These are phyloP conservation scores for Perdix hodgsoniae DNA, from an alignment of 2,797 vertebrate genomes.

Conservation along the genomic window DNA sequence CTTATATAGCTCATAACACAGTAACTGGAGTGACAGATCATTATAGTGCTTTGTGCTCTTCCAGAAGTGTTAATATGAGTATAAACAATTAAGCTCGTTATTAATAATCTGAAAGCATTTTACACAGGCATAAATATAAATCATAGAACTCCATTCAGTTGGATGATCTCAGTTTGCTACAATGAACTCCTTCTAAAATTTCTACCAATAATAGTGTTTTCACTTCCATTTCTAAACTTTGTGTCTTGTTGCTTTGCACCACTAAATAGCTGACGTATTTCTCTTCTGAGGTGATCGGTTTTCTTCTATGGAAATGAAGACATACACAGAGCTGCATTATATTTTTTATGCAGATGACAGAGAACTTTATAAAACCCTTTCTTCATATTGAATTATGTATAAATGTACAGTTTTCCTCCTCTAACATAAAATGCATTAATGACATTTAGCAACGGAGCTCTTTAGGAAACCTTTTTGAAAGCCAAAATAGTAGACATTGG, in stretches of 20 bases:
- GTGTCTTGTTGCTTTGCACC: constrained; percentile 6
- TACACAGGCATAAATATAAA: background rate
- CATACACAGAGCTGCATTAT: background rate
- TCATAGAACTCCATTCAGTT: constrained; percentile 20
- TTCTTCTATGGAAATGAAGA: constrained; percentile 3
- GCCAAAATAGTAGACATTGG: background rate
- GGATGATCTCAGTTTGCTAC: constrained; percentile 48
- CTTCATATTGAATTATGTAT: constrained; percentile 44
- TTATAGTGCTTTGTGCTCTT: constrained; percentile 14
- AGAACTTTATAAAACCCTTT: background rate
- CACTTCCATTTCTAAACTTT: background rate
- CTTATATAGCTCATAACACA: background rate
- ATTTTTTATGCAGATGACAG: background rate
- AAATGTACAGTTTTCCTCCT: background rate
- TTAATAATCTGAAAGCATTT: constrained; percentile 55
- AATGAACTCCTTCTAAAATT: constrained; percentile 53
- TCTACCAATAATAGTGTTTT: constrained; percentile 38
- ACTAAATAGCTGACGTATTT: constrained; percentile 26
- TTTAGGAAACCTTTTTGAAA: constrained; percentile 24
- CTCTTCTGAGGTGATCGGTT: constrained; percentile 15
- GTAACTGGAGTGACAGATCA: constrained; percentile 8
- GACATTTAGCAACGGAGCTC: background rate
- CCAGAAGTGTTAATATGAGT: constrained; percentile 44
- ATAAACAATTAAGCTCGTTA: constrained; percentile 41
- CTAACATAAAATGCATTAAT: constrained; percentile 32